Evolutionary conservation across 2,797 vertebrate species (phyloP).

Genomic region (Hypotaenidia philippensis): DNA sequence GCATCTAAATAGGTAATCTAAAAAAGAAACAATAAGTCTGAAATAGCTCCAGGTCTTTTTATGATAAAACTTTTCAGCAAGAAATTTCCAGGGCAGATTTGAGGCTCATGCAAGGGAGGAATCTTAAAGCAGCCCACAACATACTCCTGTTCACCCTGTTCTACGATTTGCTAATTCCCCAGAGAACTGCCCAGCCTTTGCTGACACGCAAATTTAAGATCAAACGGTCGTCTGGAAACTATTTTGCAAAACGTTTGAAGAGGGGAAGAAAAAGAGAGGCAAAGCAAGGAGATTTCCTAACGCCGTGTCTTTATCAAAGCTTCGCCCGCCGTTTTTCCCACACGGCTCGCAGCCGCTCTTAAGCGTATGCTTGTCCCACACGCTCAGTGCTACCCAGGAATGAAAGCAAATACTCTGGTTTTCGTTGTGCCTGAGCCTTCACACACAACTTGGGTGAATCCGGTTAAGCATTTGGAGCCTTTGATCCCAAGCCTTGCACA

Average conservation of each 20-base stretch:
- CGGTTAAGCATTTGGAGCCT: neutral
- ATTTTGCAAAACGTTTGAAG: slow-evolving; percentile 73
- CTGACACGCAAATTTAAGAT: slow-evolving; percentile 65
- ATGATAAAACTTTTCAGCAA: slow-evolving; percentile 40
- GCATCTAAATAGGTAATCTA: slow-evolving; percentile 32
- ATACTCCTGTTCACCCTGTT: slow-evolving; percentile 63
- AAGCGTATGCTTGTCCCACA: slow-evolving; percentile 16
- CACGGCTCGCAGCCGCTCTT: neutral
- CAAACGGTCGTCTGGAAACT: slow-evolving; percentile 35
- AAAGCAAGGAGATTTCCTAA: slow-evolving; percentile 56
- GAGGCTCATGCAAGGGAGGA: slow-evolving; percentile 38
- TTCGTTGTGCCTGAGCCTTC: neutral
- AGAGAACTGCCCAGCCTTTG: slow-evolving; percentile 37
- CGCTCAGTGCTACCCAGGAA: slow-evolving; percentile 19
- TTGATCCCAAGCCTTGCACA: slow-evolving; percentile 45
- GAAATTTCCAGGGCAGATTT: slow-evolving; percentile 45
- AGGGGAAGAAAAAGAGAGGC: slow-evolving; percentile 53
- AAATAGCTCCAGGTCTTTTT: slow-evolving; percentile 44
- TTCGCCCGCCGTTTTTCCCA: slow-evolving; percentile 43
- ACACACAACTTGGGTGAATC: slow-evolving; percentile 12
- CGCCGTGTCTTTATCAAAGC: slow-evolving; percentile 63
- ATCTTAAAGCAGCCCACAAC: slow-evolving; percentile 57
- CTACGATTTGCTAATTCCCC: slow-evolving; percentile 47
- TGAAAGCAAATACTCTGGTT: slow-evolving; percentile 25
- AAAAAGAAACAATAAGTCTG: neutral